A percentile compares a stretch with the other conserved stretches of the same genome.
phyloP scores from a whole-genome alignment of 2,113 vertebrate genomes.

The Boulengeromyrus knoepffleri region DNA sequence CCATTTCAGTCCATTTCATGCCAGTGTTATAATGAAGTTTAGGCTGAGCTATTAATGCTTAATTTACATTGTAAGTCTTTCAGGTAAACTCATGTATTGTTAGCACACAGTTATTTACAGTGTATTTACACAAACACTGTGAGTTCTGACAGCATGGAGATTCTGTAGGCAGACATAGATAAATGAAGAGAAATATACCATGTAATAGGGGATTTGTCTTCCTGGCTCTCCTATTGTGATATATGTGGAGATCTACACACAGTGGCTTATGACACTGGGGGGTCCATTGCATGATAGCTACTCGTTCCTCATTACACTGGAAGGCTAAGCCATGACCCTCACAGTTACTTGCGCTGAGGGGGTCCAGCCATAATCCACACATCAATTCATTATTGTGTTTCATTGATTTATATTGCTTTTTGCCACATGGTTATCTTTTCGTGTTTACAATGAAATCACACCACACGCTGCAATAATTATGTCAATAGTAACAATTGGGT shows the following conservation, averaged over 20 bases:
- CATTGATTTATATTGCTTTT: neutral
- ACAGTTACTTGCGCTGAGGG: no score
- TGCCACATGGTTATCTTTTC: neutral
- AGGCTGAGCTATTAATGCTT: neutral
- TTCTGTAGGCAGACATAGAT: neutral
- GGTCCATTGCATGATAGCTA: neutral
- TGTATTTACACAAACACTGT: neutral
- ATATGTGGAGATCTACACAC: neutral
- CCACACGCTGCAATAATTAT: neutral
- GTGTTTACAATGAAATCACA: neutral
- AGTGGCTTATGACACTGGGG: neutral
- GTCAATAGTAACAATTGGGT: neutral
- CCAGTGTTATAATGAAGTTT: neutral
- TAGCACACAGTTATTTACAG: neutral
- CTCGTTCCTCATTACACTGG: neutral
- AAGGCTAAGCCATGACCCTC: no score
- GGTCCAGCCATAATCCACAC: neutral
- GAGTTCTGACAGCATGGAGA: neutral
- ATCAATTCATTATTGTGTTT: neutral
- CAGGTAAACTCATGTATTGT: neutral
- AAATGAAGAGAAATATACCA: neutral
- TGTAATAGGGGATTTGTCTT: neutral
- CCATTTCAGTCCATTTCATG: neutral
- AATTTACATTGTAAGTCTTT: neutral
- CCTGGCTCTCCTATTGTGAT: neutral